Base-by-base conservation (phyloP, 2,113 vertebrate species). In the Manacus vitellinus region DNA sequence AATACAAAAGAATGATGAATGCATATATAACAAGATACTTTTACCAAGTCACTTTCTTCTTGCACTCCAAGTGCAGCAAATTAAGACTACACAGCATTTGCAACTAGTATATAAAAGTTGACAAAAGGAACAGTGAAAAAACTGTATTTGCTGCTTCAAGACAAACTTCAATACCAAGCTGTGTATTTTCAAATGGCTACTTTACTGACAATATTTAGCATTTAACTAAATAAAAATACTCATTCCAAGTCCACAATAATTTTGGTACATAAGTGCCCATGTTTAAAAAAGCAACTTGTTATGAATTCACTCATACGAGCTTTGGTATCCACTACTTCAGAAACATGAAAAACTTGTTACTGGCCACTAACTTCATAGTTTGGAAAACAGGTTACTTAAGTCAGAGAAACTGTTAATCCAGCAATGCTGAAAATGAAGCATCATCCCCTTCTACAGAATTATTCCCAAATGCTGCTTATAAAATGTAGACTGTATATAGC, bases 1-100 rank as follows among this genome's bases (percentile, higher is more conserved):
- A 96, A 97, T 12, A 92, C 46, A 67, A 37, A 93, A 88, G 31
- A 84, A 74, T 71, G 21, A 93, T 63, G 52, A 86, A 85, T 84
- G 52, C 63, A 70, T 62, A 75, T 33, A 30, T 43, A 89, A 78
- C 33, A 88, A 95, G 95, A 83, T 35, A 78, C 37, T 92, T 95
- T 5, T 31, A 87, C 44, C 22, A 77, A 90, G 59, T 59, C 47
- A 71, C 51, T 88, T 92, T 88, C 55, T 84, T 71, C 75, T 86
- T 85, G 55, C 35, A 74, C 67, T 88, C 55, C 33, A 84, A 92
- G 44, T 17, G 28, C 35, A 94, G 39, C 74, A 84, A 93, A 90
- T 62, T 63, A 68, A 63, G 51, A 74, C 39, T 9, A 18, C 56
- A 65, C 43, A 85, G 33, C 58, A 83, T 44, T 74, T 84, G 39